These are phyloP conservation scores for Hestina assimilis DNA, from an alignment of 1,140 invertebrate genomes.

Conservation along the genomic window DNA sequence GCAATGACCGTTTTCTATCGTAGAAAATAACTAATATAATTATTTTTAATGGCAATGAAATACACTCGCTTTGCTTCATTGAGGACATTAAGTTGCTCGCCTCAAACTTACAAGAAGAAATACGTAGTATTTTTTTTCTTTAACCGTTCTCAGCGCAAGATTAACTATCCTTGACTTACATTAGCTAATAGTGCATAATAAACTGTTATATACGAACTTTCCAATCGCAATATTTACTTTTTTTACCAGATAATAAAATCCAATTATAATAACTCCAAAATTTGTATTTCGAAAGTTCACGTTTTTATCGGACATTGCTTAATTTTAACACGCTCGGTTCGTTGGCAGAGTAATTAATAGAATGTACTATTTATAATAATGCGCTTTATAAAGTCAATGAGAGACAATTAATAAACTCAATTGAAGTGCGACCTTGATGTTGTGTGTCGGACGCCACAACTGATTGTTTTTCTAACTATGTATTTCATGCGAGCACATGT, in stretches of 20 bases:
- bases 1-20: no score
- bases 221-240: neutral
- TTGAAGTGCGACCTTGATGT: slow-evolving; percentile 51
- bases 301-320: neutral
- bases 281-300: neutral
- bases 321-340: slow-evolving; percentile 13
- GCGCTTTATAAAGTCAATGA: slow-evolving; percentile 48
- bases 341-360: slow-evolving; percentile 32
- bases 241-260: neutral
- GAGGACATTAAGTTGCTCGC: slow-evolving; percentile 30
- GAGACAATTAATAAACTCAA: slow-evolving; percentile 61
- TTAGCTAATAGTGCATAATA: neutral
- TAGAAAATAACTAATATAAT: neutral
- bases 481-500: slow-evolving; percentile 35
- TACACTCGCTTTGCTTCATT: slow-evolving; percentile 18
- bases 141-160: neutral
- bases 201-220: neutral
- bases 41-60: slow-evolving; percentile 27
- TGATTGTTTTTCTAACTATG: slow-evolving; percentile 51
- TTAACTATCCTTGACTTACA: neutral
- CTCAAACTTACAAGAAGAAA: slow-evolving; percentile 28
- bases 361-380: slow-evolving; percentile 44
- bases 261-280: neutral
- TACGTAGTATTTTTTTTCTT: neutral
- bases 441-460: slow-evolving; percentile 40